These are phyloP conservation scores for Copsychus sechellarum DNA, from an alignment of 2,113 vertebrate genomes.

Conservation along the genomic window DNA sequence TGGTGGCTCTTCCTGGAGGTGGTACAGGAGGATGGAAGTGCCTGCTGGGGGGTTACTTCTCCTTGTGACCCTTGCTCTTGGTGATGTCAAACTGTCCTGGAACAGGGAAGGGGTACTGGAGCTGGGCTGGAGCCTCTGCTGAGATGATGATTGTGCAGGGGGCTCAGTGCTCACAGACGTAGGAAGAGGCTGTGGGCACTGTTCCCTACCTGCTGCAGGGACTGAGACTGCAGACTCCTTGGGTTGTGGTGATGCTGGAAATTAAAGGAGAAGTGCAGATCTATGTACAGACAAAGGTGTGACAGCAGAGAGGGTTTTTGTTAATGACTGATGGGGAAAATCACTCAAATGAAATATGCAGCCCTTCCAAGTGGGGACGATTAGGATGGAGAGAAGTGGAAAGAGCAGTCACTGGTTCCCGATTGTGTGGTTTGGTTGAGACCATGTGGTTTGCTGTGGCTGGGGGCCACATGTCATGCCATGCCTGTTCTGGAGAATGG, in stretches of 20 bases:
- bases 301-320: neutral
- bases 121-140: neutral
- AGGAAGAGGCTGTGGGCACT: neutral
- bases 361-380: rapidly evolving
- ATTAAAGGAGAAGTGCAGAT: neutral
- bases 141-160: neutral
- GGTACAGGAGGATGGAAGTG: neutral
- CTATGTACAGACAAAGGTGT: neutral
- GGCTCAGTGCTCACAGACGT: neutral
- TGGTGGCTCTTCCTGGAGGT: neutral
- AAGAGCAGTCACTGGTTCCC: neutral
- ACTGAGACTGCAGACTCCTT: neutral
- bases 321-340: neutral
- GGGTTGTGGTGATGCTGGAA: neutral
- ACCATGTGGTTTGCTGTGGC: neutral
- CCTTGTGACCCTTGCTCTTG: neutral
- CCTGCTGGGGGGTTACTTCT: neutral
- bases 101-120: neutral
- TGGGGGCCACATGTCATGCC: neutral
- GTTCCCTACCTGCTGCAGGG: neutral
- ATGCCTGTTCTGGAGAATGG: neutral
- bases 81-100: neutral
- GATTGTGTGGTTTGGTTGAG: neutral
- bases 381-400: neutral
- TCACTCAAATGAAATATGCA: neutral